A percentile compares a stretch with the other conserved stretches of the same genome.
These are phyloP conservation scores for Teleogryllus oceanicus DNA, from an alignment of 2,888 invertebrate genomes.

Conservation along the genomic window DNA sequence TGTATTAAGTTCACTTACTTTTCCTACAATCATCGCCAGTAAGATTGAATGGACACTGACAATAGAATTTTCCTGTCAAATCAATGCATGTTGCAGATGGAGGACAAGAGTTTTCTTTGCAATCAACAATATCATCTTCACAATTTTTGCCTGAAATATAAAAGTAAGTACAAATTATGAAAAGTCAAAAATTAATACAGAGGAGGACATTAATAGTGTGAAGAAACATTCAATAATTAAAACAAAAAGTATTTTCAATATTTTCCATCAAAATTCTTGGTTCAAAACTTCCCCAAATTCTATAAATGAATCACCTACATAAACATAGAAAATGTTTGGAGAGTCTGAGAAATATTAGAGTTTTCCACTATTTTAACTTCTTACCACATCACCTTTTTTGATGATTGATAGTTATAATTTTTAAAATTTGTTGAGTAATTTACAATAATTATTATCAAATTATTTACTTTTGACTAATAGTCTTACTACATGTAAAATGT, in stretches of 20 bases:
- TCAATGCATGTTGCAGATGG: conserved; percentile 91
- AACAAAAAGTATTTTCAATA: too few species aligned
- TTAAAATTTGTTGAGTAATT: neutral
- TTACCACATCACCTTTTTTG: too few species aligned
- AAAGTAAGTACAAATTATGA: neutral
- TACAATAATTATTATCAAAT: neutral
- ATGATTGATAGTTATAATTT: neutral
- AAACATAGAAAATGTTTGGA: too few species aligned
- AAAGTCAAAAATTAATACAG: too few species aligned
- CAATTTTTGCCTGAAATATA: conserved; percentile 68
- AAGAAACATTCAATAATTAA: too few species aligned
- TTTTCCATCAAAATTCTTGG: too few species aligned
- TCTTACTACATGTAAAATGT: conserved; percentile 21
- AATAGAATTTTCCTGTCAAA: conserved; percentile 84
- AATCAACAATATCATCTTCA: conserved; percentile 85
- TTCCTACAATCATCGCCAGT: conserved; percentile 96
- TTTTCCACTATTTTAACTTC: too few species aligned
- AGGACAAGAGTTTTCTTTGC: conserved; percentile 90
- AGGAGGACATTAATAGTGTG: too few species aligned
- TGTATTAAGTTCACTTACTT: conserved; percentile 58
- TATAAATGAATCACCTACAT: too few species aligned
- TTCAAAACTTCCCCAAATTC: too few species aligned
- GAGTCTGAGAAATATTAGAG: too few species aligned
- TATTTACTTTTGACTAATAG: neutral
- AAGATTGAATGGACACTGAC: conserved; percentile 94